A percentile compares a stretch with the other conserved stretches of the same genome.
Conservation (phyloP, 2,113 vertebrate genomes). For the western clawed frog (Xenopus tropicalis) region DNA sequence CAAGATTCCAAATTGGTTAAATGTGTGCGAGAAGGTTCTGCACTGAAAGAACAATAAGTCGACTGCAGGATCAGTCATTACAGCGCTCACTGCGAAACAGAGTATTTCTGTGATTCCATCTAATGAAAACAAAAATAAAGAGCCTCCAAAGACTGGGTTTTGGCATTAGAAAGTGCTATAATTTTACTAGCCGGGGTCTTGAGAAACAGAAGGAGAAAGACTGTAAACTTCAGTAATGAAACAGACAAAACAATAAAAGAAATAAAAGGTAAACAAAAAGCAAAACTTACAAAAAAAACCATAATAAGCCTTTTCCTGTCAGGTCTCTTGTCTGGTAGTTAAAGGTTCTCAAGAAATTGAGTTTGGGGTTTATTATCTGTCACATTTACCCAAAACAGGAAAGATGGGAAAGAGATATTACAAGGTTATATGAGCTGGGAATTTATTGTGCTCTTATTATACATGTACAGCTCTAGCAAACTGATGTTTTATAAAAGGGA, state of each 20-base stretch:
- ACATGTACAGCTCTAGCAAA: no score
- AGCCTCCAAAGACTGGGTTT: constrained; percentile 23
- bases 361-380: constrained; percentile 39
- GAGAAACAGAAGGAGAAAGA: constrained; percentile 35
- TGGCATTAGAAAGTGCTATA: constrained; percentile 28
- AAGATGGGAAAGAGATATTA: constrained; percentile 5
- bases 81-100: background rate
- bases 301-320: constrained; percentile 34
- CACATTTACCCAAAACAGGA: constrained; percentile 11
- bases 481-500: no score
- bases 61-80: background rate
- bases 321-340: constrained; percentile 31
- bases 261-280: constrained; percentile 32
- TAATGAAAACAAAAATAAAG: constrained; percentile 17
- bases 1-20: no score
- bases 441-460: background rate
- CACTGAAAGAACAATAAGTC: background rate
- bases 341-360: constrained; percentile 29
- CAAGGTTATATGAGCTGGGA: background rate
- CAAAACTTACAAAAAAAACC: constrained; percentile 12
- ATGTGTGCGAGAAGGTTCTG: no score
- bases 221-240: constrained; percentile 43
- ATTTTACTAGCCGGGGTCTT: constrained; percentile 31
- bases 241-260: constrained; percentile 43
- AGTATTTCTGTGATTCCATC: background rate